These are phyloP conservation scores for Microtus oregoni DNA, from an alignment of 2,113 vertebrate genomes.

Conservation along the genomic window DNA sequence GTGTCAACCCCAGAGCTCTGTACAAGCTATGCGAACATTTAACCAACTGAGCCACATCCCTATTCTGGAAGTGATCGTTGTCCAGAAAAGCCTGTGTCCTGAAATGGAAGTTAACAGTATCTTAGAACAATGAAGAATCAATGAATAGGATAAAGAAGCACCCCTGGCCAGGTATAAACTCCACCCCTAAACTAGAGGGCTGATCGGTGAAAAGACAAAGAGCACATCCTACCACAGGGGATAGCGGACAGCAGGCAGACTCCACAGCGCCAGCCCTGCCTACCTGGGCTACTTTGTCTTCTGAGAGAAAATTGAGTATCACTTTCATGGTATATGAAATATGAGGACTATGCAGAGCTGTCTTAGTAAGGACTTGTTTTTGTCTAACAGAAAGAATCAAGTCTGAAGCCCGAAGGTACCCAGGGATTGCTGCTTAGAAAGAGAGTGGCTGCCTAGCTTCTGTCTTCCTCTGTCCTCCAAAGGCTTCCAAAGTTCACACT, in stretches of 20 bases:
- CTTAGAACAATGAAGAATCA: slow-evolving; percentile 1
- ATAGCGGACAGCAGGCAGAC: background rate
- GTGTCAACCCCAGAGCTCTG: background rate
- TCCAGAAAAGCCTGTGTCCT: background rate
- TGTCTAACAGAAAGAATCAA: background rate
- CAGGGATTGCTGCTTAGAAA: background rate
- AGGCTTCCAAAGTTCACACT: background rate
- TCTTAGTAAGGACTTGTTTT: background rate
- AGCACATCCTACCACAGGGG: background rate
- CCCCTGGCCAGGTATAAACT: background rate
- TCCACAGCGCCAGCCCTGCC: background rate
- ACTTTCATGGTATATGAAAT: background rate
- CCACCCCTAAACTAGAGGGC: background rate
- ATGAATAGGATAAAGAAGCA: background rate
- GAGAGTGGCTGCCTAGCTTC: background rate
- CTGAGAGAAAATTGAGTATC: background rate
- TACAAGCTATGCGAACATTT: background rate
- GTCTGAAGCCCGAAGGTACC: background rate
- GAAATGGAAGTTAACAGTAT: background rate
- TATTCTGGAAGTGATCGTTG: background rate
- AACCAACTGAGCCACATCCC: background rate
- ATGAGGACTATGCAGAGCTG: background rate
- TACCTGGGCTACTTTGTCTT: background rate
- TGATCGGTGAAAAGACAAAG: background rate
- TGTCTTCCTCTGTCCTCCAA: slow-evolving; percentile 34